Evolutionary conservation across 2,888 invertebrate genomes (phyloP).

Genomic region (Thysanoteuthis rhombus): DNA sequence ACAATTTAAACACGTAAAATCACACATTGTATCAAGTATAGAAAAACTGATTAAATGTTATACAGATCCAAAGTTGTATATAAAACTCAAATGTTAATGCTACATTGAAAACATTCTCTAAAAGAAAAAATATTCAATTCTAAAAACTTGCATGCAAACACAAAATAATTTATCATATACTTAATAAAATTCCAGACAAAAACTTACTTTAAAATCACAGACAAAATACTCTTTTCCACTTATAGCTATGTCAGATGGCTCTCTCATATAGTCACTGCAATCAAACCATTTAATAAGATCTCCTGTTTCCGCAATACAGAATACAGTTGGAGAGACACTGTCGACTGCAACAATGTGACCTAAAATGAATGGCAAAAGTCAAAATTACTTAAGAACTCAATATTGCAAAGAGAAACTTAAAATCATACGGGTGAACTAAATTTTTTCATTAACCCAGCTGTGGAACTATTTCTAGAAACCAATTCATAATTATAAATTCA

Average conservation of each 20-base stretch:
- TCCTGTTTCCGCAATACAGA: constrained; percentile 90
- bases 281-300: constrained; percentile 96
- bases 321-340: constrained; percentile 95
- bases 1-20: too few relatives aligned
- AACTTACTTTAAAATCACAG: constrained; percentile 85
- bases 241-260: constrained; percentile 96
- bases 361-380: constrained; percentile 40
- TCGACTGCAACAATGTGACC: constrained; percentile 93
- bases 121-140: too few relatives aligned
- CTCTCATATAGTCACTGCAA: constrained; percentile 96
- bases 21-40: too few relatives aligned
- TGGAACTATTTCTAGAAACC: too few relatives aligned
- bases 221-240: constrained; percentile 89
- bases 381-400: background rate
- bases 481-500: too few relatives aligned
- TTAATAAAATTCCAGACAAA: background rate
- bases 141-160: too few relatives aligned
- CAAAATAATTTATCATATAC: too few relatives aligned
- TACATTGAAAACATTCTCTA: too few relatives aligned
- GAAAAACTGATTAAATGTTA: too few relatives aligned
- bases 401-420: background rate
- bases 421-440: background rate
- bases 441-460: background rate
- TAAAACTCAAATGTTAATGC: too few relatives aligned
- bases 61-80: too few relatives aligned